Percentiles rank a stretch among this genome's conserved stretches.
Conservation (phyloP, 2,113 vertebrate genomes). For the Phaethon lepturus region DNA sequence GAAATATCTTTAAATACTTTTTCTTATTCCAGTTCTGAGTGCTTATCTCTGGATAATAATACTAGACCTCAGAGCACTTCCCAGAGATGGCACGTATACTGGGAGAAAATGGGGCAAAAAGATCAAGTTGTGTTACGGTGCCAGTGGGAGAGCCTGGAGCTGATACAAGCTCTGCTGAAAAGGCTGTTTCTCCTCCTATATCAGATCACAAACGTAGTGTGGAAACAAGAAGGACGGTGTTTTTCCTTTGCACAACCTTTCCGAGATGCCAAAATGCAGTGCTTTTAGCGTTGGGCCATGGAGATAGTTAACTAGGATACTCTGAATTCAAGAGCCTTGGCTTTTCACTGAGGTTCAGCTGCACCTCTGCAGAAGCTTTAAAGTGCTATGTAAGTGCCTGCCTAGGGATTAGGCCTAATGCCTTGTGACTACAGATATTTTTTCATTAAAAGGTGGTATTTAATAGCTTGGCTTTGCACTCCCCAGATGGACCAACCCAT, state of each 20-base stretch:
- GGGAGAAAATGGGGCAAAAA: neutral
- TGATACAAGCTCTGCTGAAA: neutral
- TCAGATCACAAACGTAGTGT: neutral
- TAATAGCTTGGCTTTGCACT: neutral
- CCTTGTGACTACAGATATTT: neutral
- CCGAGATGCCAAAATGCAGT: neutral
- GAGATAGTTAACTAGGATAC: neutral
- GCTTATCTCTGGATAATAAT: neutral
- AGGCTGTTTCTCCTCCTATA: neutral
- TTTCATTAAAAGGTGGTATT: neutral
- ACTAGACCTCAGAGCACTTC: neutral
- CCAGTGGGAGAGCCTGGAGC: neutral
- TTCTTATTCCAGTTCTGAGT: neutral
- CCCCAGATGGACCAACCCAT: neutral
- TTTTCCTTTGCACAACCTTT: neutral
- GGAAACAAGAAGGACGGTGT: neutral
- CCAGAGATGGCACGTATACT: no score
- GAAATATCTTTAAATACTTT: neutral
- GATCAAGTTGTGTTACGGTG: neutral
- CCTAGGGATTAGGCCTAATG: neutral
- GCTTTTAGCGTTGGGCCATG: neutral
- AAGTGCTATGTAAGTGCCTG: neutral
- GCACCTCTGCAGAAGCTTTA: neutral
- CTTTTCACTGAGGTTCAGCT: neutral
- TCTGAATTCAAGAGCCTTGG: neutral